Conservation (phyloP, 2,888 invertebrate genomes). For the Muscina levida region DNA sequence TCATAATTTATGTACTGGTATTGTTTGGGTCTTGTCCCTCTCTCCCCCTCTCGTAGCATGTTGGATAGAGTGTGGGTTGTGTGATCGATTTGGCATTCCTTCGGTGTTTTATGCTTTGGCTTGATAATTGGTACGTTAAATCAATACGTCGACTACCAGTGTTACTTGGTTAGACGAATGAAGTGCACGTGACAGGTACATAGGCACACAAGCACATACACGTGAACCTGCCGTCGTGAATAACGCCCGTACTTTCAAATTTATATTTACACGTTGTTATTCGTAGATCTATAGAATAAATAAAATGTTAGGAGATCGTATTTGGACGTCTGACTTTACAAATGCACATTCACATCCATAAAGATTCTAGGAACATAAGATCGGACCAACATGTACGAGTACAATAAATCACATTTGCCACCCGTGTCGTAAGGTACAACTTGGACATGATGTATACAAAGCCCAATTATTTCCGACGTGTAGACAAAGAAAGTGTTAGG, state of each 20-base stretch:
- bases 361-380: constrained; percentile 20
- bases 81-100: constrained; percentile 56
- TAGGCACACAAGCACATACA: not conserved
- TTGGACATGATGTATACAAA: too few relatives aligned
- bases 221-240: too few relatives aligned
- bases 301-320: too few relatives aligned
- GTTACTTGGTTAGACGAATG: constrained; percentile 52
- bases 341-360: too few relatives aligned
- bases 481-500: too few relatives aligned
- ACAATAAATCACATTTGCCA: constrained; percentile 57
- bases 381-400: constrained; percentile 36
- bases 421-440: constrained; percentile 12
- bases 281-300: not conserved
- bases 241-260: too few relatives aligned
- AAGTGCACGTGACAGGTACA: constrained; percentile 50
- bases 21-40: constrained; percentile 22
- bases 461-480: not conserved
- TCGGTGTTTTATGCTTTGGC: constrained; percentile 44
- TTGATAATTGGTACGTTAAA: constrained; percentile 59
- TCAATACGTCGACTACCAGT: constrained; percentile 65
- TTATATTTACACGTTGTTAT: not conserved
- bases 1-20: constrained; percentile 55
- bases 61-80: not conserved
- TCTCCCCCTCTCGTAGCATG: not conserved
- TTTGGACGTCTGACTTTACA: too few relatives aligned